Percentiles rank a stretch among this genome's conserved stretches.
phyloP scores from a whole-genome alignment of 1,140 invertebrate species.

The fruit fly (Drosophila melanogaster) region DNA sequence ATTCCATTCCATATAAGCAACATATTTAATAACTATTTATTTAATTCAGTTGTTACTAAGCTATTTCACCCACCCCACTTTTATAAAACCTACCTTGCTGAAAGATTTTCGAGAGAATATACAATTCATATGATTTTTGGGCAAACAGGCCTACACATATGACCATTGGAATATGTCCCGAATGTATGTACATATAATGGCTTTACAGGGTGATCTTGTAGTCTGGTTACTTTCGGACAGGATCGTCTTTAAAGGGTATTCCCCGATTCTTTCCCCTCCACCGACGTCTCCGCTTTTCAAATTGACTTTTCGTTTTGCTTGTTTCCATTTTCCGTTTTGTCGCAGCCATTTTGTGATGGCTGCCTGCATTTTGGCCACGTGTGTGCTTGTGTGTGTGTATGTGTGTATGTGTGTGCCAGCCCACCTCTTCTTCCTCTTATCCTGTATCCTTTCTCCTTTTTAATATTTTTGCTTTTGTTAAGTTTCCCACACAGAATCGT shows the following conservation, averaged over 20 bases:
- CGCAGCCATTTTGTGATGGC: conserved; percentile 63
- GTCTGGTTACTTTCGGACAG: background rate
- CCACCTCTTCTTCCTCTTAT: background rate
- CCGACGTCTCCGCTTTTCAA: background rate
- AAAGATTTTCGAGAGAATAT: too few relatives aligned
- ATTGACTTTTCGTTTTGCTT: conserved; percentile 53
- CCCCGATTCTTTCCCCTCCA: background rate
- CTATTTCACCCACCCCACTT: too few relatives aligned
- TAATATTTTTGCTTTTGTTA: conserved; percentile 55
- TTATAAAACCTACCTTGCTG: too few relatives aligned
- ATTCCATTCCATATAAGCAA: too few relatives aligned
- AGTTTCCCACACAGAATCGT: conserved; percentile 39
- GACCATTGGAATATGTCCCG: too few relatives aligned
- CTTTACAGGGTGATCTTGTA: background rate
- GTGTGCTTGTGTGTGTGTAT: conserved; percentile 7
- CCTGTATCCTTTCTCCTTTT: conserved; percentile 18
- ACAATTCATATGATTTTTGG: too few relatives aligned
- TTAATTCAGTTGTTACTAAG: too few relatives aligned
- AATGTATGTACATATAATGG: too few relatives aligned
- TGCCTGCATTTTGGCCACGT: conserved; percentile 41
- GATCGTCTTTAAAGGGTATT: conserved; percentile 3
- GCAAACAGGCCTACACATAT: too few relatives aligned
- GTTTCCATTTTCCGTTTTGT: conserved; percentile 54
- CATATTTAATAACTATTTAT: too few relatives aligned
- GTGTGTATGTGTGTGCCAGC: background rate